A percentile compares a stretch with the other conserved stretches of the same genome.
phyloP scores from a whole-genome alignment of 2,888 invertebrate genomes.

The Melieria crassipennis region DNA sequence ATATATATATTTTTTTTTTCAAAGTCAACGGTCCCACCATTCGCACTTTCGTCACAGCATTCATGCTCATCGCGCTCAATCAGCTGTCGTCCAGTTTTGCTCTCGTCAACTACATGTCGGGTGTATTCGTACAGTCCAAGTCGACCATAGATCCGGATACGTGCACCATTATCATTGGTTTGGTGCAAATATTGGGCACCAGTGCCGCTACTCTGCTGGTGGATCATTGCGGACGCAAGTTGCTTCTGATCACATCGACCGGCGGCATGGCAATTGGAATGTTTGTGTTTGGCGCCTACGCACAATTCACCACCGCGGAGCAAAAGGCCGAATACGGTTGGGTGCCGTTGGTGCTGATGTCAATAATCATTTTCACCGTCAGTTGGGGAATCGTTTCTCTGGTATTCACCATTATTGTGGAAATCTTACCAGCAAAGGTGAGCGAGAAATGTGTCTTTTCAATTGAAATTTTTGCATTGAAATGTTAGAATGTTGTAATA shows the following conservation, averaged over 20 bases:
- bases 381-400: conserved; percentile 59
- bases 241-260: conserved; percentile 57
- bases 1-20: conserved; percentile 8
- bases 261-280: conserved; percentile 53
- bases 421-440: conserved; percentile 61
- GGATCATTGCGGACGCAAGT: conserved; percentile 57
- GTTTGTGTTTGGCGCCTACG: conserved; percentile 53
- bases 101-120: conserved; percentile 60
- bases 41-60: conserved; percentile 50
- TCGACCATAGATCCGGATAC: conserved; percentile 56
- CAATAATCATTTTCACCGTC: conserved; percentile 53
- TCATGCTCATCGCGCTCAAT: conserved; percentile 51
- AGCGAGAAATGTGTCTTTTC: neutral
- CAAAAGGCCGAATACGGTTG: conserved; percentile 51
- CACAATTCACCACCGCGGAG: conserved; percentile 42
- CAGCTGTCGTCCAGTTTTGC: conserved; percentile 58
- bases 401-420: conserved; percentile 58
- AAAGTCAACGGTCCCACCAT: conserved; percentile 53
- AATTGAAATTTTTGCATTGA: too few relatives aligned
- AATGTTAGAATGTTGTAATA: too few relatives aligned
- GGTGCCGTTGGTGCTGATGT: conserved; percentile 58
- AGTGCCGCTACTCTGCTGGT: conserved; percentile 56
- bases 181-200: conserved; percentile 57
- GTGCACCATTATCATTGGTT: conserved; percentile 59
- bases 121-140: conserved; percentile 56